Evolutionary conservation across 2,888 invertebrate species (phyloP), one percentile per base, ranked within the genome.

Genomic region (Netelia fuscicornis): DNA sequence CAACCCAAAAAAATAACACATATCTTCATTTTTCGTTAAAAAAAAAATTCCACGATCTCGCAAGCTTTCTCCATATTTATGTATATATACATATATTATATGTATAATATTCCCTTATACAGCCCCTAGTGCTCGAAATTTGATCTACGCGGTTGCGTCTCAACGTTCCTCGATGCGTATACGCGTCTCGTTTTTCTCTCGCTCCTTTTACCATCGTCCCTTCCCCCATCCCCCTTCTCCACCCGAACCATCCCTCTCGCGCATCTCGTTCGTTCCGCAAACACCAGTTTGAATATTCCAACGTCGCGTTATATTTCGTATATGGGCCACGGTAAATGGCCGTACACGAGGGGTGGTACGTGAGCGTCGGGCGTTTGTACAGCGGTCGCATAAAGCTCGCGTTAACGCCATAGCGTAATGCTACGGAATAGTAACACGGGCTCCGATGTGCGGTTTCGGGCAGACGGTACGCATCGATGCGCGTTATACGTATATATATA

Each of bases 91-190:
- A 92, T 91, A 89, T 89, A 89, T 91, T 58, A 89, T 89, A 91
- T 91, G 90, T 91, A 90, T 89, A 88, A 90, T 89, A 87, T 86
- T 86, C 81, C 81, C 85, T 88, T 85, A 81, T 86, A 87, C 87
- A 87, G 86, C 79, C 72, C 85, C 86, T 88, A 88, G 84, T 68
- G 54, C 44, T 77, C 62, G 60, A 81, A 80, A 76, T 81, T 76
- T 80, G 67, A 77, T 84, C 80, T 76, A 76, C 58, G 70, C 44
- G 80, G 44, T 62, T 80, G 52, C n/a, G 60, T 65, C 54, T 56
- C 23, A 79, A 52, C 25, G 48, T 25, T 60, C 64, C 11, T 54
- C 56, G 9, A n/a, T 11, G 13, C 37, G 37, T 65, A 37, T 56
- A 20, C 37, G 54, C 48, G 13, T 48, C 48, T 48, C 48, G 48